phyloP scores from a whole-genome alignment of 2,797 vertebrate genomes.

The Podarcis siculus region DNA sequence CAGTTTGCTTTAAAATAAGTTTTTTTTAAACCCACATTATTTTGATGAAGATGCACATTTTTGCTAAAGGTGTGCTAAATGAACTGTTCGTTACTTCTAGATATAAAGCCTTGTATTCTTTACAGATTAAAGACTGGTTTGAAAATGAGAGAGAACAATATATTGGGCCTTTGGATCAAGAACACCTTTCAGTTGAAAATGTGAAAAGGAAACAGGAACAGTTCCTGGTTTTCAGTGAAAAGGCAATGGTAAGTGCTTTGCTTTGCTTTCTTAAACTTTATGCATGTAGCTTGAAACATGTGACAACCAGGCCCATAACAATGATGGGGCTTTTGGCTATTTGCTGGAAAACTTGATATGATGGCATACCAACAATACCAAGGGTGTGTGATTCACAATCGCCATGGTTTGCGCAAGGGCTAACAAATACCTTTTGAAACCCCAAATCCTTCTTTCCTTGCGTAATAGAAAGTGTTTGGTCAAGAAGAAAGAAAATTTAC shows the following conservation, averaged over 20 bases:
- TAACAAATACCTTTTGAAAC: neutral
- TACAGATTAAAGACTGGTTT: constrained; percentile 83
- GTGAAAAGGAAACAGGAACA: constrained; percentile 75
- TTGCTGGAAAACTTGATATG: neutral
- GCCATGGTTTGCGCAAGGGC: neutral
- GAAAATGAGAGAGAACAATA: constrained; percentile 79
- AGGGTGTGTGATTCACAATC: neutral
- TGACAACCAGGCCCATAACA: neutral
- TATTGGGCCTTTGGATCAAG: constrained; percentile 73
- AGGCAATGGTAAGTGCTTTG: constrained; percentile 72
- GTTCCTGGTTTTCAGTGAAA: constrained; percentile 76
- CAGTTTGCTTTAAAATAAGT: neutral
- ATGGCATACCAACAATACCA: neutral
- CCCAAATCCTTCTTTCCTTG: neutral
- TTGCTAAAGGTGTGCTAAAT: neutral
- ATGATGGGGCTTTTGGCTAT: neutral
- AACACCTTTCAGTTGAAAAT: constrained; percentile 69
- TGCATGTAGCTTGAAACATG: neutral
- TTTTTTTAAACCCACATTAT: neutral
- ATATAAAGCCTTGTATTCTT: constrained; percentile 13
- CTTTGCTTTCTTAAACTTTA: neutral
- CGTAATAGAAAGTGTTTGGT: neutral
- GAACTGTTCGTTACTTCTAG: neutral
- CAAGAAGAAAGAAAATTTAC: neutral
- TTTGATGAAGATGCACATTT: neutral